Evolutionary conservation across 1,140 invertebrate genomes (phyloP).

Genomic region (Magallana angulata): DNA sequence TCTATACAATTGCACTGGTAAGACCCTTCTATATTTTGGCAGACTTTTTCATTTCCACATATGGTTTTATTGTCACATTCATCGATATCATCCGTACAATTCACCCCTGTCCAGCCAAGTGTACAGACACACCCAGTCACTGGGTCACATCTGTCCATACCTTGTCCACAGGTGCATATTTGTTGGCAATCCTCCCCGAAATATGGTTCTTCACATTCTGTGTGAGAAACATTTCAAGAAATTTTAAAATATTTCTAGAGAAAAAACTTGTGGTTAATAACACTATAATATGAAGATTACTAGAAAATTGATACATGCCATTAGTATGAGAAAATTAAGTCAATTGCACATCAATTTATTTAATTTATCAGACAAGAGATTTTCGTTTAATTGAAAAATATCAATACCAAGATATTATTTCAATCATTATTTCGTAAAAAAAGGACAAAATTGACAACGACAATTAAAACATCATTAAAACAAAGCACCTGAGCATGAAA

Average conservation of each 20-base stretch:
- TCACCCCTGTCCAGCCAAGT: constrained; percentile 60
- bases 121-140: constrained; percentile 65
- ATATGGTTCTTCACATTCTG: constrained; percentile 56
- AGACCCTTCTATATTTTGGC: constrained; percentile 54
- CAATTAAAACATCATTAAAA: neutral
- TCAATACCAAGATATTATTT: no score
- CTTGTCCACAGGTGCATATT: constrained; percentile 58
- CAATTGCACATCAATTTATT: no score
- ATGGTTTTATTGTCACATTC: constrained; percentile 57
- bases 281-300: no score
- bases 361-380: no score
- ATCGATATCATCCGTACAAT: constrained; percentile 64
- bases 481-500: neutral
- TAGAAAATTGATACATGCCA: no score
- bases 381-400: no score
- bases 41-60: constrained; percentile 42
- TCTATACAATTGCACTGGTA: constrained; percentile 56
- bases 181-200: constrained; percentile 61
- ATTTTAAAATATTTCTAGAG: no score
- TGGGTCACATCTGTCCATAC: constrained; percentile 55
- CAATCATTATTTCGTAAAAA: no score
- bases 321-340: no score
- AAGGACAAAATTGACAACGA: no score
- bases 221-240: no score
- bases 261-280: no score